Evolutionary conservation across 1,140 invertebrate species (phyloP).

Genomic region (Drusus annulatus): DNA sequence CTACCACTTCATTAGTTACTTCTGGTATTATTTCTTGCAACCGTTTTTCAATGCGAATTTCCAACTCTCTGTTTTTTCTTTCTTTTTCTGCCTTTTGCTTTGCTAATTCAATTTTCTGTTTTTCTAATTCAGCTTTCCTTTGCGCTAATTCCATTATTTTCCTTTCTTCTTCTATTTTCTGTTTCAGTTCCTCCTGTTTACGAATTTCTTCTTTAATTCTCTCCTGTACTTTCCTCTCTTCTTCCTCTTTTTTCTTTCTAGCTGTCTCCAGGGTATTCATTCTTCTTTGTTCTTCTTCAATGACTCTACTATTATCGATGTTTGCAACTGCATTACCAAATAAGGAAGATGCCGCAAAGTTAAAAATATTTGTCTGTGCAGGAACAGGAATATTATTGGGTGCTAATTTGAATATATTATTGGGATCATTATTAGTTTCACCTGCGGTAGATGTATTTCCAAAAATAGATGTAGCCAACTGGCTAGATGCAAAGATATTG

Average conservation of each 20-base stretch:
- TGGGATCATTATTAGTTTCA: background rate
- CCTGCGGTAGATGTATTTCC: background rate
- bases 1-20: constrained; percentile 65
- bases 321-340: constrained; percentile 50
- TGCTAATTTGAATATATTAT: constrained; percentile 31
- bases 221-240: constrained; percentile 63
- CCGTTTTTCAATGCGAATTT: constrained; percentile 66
- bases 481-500: constrained; percentile 9
- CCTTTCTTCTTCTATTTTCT: constrained; percentile 65
- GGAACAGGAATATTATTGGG: background rate
- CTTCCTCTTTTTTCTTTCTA: constrained; percentile 61
- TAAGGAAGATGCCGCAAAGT: constrained; percentile 28
- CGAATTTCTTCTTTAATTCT: constrained; percentile 62
- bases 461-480: constrained; percentile 26
- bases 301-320: constrained; percentile 49
- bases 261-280: constrained; percentile 58
- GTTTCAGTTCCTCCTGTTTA: constrained; percentile 64
- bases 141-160: constrained; percentile 60
- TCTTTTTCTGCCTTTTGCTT: constrained; percentile 62
- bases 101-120: constrained; percentile 59
- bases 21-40: constrained; percentile 61
- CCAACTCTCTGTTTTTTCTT: constrained; percentile 64
- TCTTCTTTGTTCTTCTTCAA: constrained; percentile 48
- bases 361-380: constrained; percentile 42
- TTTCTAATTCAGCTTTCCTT: constrained; percentile 54